These are phyloP conservation scores for Oxyura jamaicensis DNA, from an alignment of 2,113 vertebrate species.

Conservation along the genomic window DNA sequence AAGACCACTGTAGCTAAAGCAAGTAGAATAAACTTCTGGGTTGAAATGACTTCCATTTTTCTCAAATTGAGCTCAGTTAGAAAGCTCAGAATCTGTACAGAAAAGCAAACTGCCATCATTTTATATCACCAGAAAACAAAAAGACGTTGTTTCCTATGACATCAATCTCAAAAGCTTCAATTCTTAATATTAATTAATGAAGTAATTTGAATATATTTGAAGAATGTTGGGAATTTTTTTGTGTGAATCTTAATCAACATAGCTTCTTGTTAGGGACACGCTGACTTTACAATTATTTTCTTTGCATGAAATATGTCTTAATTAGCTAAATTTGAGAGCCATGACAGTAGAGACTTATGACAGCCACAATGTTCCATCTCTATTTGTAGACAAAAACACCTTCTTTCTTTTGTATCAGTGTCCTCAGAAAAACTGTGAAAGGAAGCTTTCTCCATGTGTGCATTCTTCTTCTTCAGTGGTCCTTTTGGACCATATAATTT, in stretches of 20 bases:
- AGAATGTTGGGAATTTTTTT: slow-evolving; percentile 72
- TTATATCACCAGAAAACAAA: slow-evolving; percentile 75
- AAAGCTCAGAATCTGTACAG: slow-evolving; percentile 12
- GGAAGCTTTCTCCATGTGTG: background rate
- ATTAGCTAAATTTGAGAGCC: slow-evolving; percentile 69
- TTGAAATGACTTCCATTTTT: slow-evolving; percentile 73
- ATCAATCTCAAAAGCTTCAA: slow-evolving; percentile 44
- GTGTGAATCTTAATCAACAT: slow-evolving; percentile 11
- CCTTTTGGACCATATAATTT: background rate
- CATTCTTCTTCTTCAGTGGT: background rate
- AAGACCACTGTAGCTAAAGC: slow-evolving; percentile 55
- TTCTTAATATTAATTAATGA: slow-evolving; percentile 71
- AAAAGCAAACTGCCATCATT: slow-evolving; percentile 44
- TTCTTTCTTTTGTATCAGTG: slow-evolving; percentile 40
- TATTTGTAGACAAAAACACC: slow-evolving; percentile 29
- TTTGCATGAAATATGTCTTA: slow-evolving; percentile 68
- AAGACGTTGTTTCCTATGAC: slow-evolving; percentile 11
- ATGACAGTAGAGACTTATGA: slow-evolving; percentile 22
- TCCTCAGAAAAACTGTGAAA: slow-evolving; percentile 5
- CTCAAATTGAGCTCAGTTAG: slow-evolving; percentile 28
- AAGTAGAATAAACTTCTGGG: slow-evolving; percentile 61
- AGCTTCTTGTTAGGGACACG: slow-evolving; percentile 46
- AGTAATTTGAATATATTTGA: slow-evolving; percentile 42
- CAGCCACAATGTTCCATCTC: slow-evolving; percentile 37
- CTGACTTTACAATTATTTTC: slow-evolving; percentile 65